phyloP scores from a whole-genome alignment of 2,888 invertebrate genomes.

The Metopia argyrocephala region DNA sequence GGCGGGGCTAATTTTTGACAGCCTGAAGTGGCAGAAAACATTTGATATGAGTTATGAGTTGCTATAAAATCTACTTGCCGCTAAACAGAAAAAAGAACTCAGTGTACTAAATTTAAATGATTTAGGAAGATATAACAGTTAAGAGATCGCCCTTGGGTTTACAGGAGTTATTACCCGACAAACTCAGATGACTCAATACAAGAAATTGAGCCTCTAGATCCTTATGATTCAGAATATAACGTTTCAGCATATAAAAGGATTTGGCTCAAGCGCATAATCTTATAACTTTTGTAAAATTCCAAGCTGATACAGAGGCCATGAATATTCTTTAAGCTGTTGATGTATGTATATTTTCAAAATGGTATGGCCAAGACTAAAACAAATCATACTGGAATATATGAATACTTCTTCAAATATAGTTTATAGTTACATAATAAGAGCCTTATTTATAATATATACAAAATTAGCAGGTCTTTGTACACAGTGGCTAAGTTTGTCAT shows the following conservation, averaged over 20 bases:
- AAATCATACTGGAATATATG: no score
- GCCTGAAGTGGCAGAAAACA: no score
- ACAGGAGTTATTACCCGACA: slow-evolving; percentile 1
- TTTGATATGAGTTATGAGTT: no score
- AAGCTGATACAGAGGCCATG: slow-evolving; percentile 18
- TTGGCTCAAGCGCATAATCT: not conserved
- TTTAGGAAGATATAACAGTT: not conserved
- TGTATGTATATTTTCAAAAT: slow-evolving; percentile 7
- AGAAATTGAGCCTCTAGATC: not conserved
- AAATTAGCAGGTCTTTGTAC: no score
- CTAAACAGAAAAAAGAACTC: no score
- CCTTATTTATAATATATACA: no score
- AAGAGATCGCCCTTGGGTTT: slow-evolving; percentile 4
- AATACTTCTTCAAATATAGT: no score
- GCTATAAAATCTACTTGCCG: no score
- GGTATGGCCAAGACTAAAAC: slow-evolving; percentile 8
- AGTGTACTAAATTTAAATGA: no score
- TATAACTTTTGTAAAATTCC: not conserved
- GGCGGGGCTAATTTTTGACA: no score
- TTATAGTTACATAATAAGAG: no score
- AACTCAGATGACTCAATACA: slow-evolving; percentile 8
- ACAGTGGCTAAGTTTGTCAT: no score
- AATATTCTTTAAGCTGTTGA: slow-evolving; percentile 13
- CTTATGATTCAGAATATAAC: slow-evolving; percentile 1
- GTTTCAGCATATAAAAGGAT: slow-evolving; percentile 17